A percentile compares a stretch with the other conserved stretches of the same genome.
phyloP scores from a whole-genome alignment of 2,888 invertebrate genomes.

The Parnassius mnemosyne region DNA sequence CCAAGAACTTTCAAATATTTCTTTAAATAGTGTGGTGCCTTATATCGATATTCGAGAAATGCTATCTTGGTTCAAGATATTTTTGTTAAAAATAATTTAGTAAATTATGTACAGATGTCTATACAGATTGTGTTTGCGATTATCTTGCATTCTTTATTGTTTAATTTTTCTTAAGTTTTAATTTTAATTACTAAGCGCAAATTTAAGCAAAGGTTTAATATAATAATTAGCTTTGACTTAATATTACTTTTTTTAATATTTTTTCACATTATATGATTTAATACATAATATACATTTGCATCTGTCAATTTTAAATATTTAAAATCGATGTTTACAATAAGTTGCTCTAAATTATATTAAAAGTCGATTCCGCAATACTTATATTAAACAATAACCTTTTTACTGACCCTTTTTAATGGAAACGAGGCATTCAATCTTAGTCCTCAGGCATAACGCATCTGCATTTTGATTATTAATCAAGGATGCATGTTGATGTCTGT shows the following conservation, averaged over 20 bases:
- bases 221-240: neutral
- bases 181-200: slow-evolving; percentile 15
- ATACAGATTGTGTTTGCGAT: slow-evolving; percentile 24
- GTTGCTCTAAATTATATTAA: neutral
- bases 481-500: too few relatives aligned
- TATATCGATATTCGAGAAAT: too few relatives aligned
- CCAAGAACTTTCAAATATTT: too few relatives aligned
- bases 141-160: slow-evolving; percentile 19
- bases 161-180: slow-evolving; percentile 27
- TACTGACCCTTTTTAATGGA: too few relatives aligned
- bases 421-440: too few relatives aligned
- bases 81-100: slow-evolving; percentile 31
- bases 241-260: neutral
- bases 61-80: too few relatives aligned
- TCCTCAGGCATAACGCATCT: too few relatives aligned
- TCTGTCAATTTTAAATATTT: neutral
- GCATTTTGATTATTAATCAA: too few relatives aligned
- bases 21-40: too few relatives aligned
- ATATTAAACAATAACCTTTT: slow-evolving; percentile 58
- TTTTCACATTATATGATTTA: neutral
- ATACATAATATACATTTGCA: neutral
- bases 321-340: slow-evolving; percentile 4
- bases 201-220: neutral
- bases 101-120: slow-evolving; percentile 27
- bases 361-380: slow-evolving; percentile 53